Evolutionary conservation across 2,113 vertebrate species (phyloP).

Genomic region (Chloebia gouldiae): DNA sequence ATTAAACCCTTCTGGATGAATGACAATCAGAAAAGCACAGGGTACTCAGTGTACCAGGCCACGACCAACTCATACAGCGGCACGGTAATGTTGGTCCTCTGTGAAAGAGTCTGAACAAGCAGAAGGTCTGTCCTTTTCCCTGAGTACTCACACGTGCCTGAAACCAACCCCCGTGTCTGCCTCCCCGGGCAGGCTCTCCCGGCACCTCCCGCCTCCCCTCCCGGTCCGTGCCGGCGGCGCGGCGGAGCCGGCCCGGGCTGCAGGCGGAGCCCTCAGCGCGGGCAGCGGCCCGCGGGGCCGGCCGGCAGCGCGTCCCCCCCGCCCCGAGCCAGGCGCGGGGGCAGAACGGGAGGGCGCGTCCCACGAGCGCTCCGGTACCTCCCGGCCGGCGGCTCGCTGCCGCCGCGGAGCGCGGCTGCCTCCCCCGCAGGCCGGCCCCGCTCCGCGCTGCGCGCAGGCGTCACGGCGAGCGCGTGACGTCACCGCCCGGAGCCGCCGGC

Average conservation of each 20-base stretch:
- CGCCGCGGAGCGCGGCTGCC: not conserved
- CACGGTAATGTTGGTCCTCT: not conserved
- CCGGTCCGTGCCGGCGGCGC: no score
- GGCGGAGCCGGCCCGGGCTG: no score
- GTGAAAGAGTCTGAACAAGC: not conserved
- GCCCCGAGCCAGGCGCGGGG: not conserved
- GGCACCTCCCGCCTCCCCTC: no score
- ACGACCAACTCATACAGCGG: not conserved
- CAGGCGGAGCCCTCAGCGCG: not conserved
- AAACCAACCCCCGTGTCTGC: not conserved
- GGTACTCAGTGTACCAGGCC: not conserved
- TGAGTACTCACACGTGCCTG: not conserved
- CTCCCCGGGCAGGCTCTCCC: not conserved
- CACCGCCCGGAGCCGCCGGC: not conserved
- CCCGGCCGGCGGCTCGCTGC: no score
- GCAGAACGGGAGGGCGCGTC: accelerated
- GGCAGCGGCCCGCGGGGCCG: not conserved
- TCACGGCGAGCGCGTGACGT: not conserved
- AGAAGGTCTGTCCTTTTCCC: not conserved
- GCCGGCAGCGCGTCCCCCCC: not conserved
- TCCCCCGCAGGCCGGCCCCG: accelerated
- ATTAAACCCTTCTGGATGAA: not conserved
- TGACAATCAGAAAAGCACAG: not conserved
- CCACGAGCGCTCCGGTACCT: accelerated
- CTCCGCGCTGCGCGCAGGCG: accelerated